Evolutionary conservation across 2,797 vertebrate species (phyloP).

Genomic region (Helicolenus hilgendorfi): DNA sequence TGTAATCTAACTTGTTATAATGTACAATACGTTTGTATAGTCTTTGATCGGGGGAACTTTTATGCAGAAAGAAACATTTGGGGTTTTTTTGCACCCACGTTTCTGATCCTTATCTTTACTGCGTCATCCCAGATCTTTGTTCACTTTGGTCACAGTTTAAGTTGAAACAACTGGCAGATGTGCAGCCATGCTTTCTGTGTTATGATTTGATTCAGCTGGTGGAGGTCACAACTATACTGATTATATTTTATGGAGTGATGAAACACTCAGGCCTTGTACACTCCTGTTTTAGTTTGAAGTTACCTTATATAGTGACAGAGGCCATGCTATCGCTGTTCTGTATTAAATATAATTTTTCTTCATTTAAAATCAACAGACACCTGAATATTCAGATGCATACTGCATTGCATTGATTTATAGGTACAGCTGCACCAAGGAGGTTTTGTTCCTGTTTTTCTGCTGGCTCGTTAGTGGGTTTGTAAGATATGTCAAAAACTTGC

Average conservation of each 20-base stretch:
- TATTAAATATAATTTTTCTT: conserved; percentile 63
- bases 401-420: background rate
- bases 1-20: conserved; percentile 85
- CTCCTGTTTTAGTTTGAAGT: conserved; percentile 51
- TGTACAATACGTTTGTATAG: conserved; percentile 85
- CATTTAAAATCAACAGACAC: background rate
- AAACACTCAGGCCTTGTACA: conserved; percentile 59
- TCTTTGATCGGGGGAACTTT: conserved; percentile 71
- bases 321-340: conserved; percentile 40
- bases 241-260: conserved; percentile 44
- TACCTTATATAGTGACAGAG: conserved; percentile 28
- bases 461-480: background rate
- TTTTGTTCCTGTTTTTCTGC: background rate
- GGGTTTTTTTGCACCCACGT: conserved; percentile 30
- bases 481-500: background rate
- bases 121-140: conserved; percentile 36
- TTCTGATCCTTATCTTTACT: conserved; percentile 50
- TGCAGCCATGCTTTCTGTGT: conserved; percentile 17
- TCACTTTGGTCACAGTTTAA: conserved; percentile 22
- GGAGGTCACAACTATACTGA: conserved; percentile 23
- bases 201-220: conserved; percentile 23
- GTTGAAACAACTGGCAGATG: conserved; percentile 27
- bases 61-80: conserved; percentile 64
- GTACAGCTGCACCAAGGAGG: background rate
- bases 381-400: background rate